These are phyloP conservation scores for Nipponia nippon DNA, from an alignment of 2,113 vertebrate genomes.

Conservation along the genomic window DNA sequence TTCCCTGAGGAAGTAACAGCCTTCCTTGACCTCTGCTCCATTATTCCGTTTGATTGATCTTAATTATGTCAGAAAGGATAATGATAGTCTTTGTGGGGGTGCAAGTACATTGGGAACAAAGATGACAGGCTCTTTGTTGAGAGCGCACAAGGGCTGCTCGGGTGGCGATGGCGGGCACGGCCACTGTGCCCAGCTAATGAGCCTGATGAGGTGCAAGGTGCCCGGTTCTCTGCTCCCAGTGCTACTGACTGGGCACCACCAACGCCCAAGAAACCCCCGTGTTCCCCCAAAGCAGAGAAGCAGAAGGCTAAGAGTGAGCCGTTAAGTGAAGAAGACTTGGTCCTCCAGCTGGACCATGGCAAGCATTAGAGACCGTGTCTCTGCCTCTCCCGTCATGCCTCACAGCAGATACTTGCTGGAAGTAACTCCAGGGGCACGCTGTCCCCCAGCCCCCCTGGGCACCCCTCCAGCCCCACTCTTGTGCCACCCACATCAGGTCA, in stretches of 20 bases:
- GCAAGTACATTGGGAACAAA: background rate
- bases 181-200: background rate
- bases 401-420: rapidly evolving
- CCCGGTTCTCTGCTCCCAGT: background rate
- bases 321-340: background rate
- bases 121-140: background rate
- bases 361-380: background rate
- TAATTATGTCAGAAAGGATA: slow-evolving; percentile 33
- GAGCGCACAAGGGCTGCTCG: background rate
- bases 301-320: rapidly evolving
- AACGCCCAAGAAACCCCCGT: rapidly evolving
- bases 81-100: background rate
- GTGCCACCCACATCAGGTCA: background rate
- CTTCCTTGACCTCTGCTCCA: slow-evolving; percentile 17
- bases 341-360: rapidly evolving
- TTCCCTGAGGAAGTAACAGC: background rate
- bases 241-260: background rate
- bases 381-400: background rate
- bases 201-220: rapidly evolving
- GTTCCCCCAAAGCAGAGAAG: rapidly evolving
- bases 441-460: background rate
- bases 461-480: background rate
- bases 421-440: background rate
- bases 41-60: slow-evolving; percentile 36
- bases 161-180: rapidly evolving